phyloP scores from a whole-genome alignment of 2,888 invertebrate species.

The Pristionchus entomophagus region DNA sequence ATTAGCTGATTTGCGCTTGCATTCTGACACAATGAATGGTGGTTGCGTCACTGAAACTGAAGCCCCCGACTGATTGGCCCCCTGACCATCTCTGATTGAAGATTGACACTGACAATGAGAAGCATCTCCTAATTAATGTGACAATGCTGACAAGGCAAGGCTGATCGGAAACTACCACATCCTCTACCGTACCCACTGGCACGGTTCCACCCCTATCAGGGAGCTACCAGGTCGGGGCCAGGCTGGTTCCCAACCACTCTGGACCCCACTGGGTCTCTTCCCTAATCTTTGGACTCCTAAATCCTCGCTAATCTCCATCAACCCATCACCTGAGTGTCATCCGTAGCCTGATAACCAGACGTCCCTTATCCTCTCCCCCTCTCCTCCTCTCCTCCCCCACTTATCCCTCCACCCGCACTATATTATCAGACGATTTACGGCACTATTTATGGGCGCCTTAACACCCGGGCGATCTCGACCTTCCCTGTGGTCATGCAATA shows the following conservation, averaged over 20 bases:
- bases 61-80: background rate
- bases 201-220: background rate
- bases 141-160: background rate
- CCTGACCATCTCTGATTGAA: background rate
- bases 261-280: background rate
- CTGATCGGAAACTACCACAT: background rate
- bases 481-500: too few species aligned
- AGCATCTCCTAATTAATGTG: background rate
- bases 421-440: constrained; percentile 35
- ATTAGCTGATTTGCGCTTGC: background rate
- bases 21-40: constrained; percentile 10
- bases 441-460: constrained; percentile 9
- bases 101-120: background rate
- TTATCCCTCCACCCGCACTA: constrained; percentile 40
- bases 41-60: constrained; percentile 15
- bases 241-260: background rate
- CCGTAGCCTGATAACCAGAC: background rate
- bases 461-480: constrained; percentile 12
- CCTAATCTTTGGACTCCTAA: constrained; percentile 5
- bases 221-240: background rate
- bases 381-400: background rate
- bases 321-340: constrained; percentile 18
- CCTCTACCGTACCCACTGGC: background rate
- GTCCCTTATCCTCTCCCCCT: background rate
- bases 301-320: constrained; percentile 21